Base-by-base conservation (phyloP, 2,797 vertebrate genomes). In the Dicrostonyx torquatus region DNA sequence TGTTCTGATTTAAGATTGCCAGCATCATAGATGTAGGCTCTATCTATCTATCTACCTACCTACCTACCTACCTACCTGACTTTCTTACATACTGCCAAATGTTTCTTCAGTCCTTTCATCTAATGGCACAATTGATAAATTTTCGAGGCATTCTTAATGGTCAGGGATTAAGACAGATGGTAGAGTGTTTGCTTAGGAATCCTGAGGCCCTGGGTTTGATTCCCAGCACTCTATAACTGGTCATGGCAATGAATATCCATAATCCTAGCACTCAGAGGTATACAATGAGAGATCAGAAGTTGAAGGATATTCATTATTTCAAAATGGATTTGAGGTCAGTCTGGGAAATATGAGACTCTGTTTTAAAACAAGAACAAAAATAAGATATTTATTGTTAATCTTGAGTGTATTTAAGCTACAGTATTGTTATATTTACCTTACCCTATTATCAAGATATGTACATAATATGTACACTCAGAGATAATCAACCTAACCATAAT, bases 341-440 rank as follows among this genome's bases (percentile, higher is more conserved):
- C 12, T n/a, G 13, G 55, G 43, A 62, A 48, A 62, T n/a, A 62
- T 43, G 12, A n/a, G 37, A 40, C 29, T 34, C 66, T 45, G 17
- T 58, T 58, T 76, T 20, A 62, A 88, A 88, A 62, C 29, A 45
- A 76, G 20, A 60, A 87, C 24, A 70, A 70, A 87, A 72, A 72
- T 14, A 70, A 53, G 37, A 58, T 13, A 62, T 24, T 85, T 87
- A 62, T 75, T 64, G 18, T 22, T 64, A 53, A 91, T 43, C 4
- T 31, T 37, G 68, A 75, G 34, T 85, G 37, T 53, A 89, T 91
- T 93, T 82, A 89, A 94, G 29, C 60, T 91, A 68, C 40, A 43
- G 3, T 60, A 75, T 60, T 70, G 70, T 55, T 24, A 88, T 82
- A 79, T 85, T 75, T 45, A 73, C 40, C 18, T 75, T 87, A 87